Conservation (phyloP, 1,140 invertebrate species). For the Aphis gossypii region DNA sequence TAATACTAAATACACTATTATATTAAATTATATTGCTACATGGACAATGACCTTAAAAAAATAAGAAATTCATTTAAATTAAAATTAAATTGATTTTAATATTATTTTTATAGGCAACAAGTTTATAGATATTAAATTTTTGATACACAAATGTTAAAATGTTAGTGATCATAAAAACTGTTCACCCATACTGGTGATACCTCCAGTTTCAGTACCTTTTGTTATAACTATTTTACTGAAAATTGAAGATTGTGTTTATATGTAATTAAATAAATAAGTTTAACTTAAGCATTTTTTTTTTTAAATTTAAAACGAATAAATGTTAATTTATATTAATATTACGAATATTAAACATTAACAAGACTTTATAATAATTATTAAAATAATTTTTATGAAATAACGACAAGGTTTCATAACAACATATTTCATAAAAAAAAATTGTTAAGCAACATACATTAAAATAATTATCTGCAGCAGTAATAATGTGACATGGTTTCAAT, state of each 20-base stretch:
- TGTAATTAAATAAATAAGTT: not conserved
- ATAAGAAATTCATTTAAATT: not conserved
- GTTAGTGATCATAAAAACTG: not conserved
- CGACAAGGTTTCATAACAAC: not conserved
- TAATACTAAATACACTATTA: not conserved
- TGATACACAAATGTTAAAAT: not conserved
- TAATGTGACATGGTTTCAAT: not conserved
- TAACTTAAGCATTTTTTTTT: not conserved
- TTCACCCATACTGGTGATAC: not conserved
- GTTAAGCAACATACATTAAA: not conserved
- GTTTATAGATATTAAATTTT: not conserved
- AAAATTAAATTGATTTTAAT: not conserved
- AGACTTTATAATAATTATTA: not conserved
- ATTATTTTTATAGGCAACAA: not conserved
- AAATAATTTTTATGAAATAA: not conserved
- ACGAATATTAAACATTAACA: not conserved
- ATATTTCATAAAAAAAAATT: not conserved
- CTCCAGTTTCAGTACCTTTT: constrained; percentile 45
- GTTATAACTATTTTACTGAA: constrained; percentile 45
- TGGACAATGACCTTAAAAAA: not conserved
- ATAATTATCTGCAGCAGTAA: not conserved
- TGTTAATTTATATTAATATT: not conserved
- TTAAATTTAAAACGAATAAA: not conserved
- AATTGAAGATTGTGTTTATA: constrained; percentile 12
- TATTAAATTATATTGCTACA: not conserved